These are phyloP conservation scores for Candoia aspera DNA, from an alignment of 2,113 vertebrate genomes.

Conservation along the genomic window DNA sequence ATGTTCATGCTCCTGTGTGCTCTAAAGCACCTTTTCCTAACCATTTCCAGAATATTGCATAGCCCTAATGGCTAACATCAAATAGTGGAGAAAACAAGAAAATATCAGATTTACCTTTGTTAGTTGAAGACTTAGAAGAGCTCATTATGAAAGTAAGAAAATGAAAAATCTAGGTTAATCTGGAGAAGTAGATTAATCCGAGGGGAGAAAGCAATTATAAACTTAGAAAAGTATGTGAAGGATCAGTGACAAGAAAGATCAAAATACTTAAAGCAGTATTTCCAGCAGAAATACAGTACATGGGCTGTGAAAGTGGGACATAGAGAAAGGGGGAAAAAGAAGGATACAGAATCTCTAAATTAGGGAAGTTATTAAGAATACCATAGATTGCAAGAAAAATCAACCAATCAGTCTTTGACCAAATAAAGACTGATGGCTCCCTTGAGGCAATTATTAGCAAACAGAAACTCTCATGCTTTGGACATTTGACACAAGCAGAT, in stretches of 20 bases:
- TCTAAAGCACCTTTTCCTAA: not conserved
- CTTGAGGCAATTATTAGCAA: not conserved
- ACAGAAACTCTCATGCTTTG: not conserved
- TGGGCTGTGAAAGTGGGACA: not conserved
- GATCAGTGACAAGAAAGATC: not conserved
- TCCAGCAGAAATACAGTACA: not conserved
- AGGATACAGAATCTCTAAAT: not conserved
- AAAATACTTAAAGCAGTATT: not conserved
- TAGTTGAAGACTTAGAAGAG: not conserved
- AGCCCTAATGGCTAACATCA: not conserved
- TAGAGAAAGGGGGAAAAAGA: not conserved
- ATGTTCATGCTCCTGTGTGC: not conserved
- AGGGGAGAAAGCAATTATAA: not conserved
- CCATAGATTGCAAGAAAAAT: not conserved
- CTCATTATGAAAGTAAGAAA: not conserved
- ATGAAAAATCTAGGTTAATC: not conserved
- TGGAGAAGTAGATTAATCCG: not conserved
- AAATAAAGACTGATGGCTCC: not conserved
- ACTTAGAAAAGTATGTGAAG: not conserved
- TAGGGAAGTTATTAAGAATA: not conserved
- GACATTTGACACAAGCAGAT: not conserved
- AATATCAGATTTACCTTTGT: not conserved
- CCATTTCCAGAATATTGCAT: not conserved
- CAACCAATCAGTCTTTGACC: not conserved
- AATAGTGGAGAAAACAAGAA: not conserved